These are phyloP conservation scores for Pogonocichla stellata DNA, from an alignment of 2,113 vertebrate genomes.

Conservation along the genomic window DNA sequence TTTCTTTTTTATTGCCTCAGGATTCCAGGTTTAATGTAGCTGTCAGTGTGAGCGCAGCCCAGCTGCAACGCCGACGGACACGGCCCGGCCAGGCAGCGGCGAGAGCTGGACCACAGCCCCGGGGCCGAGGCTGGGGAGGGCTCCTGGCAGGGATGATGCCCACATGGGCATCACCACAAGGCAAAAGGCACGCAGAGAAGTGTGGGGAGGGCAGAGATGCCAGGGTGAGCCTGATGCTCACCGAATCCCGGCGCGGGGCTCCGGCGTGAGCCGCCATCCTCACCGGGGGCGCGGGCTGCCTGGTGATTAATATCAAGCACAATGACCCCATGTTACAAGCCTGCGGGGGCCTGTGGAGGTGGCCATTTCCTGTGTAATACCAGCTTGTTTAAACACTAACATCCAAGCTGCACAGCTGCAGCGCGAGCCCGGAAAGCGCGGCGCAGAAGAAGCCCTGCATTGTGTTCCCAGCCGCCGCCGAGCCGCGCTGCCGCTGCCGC, in stretches of 20 bases:
- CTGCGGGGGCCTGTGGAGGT: conserved; percentile 78
- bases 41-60: conserved; percentile 78
- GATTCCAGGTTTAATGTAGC: conserved; percentile 83
- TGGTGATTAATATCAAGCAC: conserved; percentile 80
- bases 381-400: conserved; percentile 84
- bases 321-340: conserved; percentile 79
- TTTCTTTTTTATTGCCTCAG: conserved; percentile 81
- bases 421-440: conserved; percentile 78
- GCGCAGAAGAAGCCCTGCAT: conserved; percentile 77
- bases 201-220: accelerated
- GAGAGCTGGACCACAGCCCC: neutral
- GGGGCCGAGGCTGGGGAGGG: neutral
- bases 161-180: neutral
- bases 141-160: neutral
- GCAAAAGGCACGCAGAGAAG: neutral
- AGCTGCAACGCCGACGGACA: conserved; percentile 76
- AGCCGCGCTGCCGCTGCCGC: conserved; percentile 7
- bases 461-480: conserved; percentile 55
- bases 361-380: conserved; percentile 84
- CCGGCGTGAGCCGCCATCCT: conserved; percentile 48
- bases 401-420: conserved; percentile 80
- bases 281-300: conserved; percentile 61
- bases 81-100: conserved; percentile 34
- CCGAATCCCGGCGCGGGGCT: neutral
- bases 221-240: accelerated